Conservation (phyloP, 2,113 vertebrate genomes). For the Apeltes quadracus region DNA sequence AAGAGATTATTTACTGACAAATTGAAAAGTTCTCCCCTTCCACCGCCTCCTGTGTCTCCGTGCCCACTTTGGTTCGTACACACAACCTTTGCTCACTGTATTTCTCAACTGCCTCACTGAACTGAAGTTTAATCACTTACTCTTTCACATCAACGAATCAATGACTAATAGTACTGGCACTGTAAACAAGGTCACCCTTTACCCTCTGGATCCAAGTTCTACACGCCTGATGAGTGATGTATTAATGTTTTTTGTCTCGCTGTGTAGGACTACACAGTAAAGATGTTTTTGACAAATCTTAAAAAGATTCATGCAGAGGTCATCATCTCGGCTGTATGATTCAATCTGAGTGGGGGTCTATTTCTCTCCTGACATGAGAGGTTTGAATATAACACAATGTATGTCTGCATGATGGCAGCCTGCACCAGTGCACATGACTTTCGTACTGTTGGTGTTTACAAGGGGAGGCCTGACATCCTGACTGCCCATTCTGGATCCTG, state of each 20-base stretch:
- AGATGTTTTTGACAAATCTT: too few relatives aligned
- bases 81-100: conserved; percentile 45
- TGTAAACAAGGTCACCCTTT: conserved; percentile 47
- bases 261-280: too few relatives aligned
- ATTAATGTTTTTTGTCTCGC: not conserved
- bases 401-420: not conserved
- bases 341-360: not conserved
- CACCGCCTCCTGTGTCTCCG: not conserved
- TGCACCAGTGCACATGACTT: too few relatives aligned
- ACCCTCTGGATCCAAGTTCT: conserved; percentile 44
- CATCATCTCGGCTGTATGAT: not conserved
- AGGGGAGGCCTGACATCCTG: conserved; percentile 27
- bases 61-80: not conserved
- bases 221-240: not conserved
- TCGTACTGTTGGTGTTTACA: conserved; percentile 19
- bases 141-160: conserved; percentile 50
- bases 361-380: not conserved
- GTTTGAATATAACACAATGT: not conserved
- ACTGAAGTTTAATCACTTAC: conserved; percentile 39
- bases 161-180: conserved; percentile 27
- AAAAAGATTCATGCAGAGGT: not conserved
- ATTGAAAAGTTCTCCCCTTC: not conserved
- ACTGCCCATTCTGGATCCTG: conserved; percentile 30
- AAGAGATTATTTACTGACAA: not conserved
- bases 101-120: conserved; percentile 41